Evolutionary conservation across 2,797 vertebrate genomes (phyloP).

Genomic region (Cheirogaleus major): DNA sequence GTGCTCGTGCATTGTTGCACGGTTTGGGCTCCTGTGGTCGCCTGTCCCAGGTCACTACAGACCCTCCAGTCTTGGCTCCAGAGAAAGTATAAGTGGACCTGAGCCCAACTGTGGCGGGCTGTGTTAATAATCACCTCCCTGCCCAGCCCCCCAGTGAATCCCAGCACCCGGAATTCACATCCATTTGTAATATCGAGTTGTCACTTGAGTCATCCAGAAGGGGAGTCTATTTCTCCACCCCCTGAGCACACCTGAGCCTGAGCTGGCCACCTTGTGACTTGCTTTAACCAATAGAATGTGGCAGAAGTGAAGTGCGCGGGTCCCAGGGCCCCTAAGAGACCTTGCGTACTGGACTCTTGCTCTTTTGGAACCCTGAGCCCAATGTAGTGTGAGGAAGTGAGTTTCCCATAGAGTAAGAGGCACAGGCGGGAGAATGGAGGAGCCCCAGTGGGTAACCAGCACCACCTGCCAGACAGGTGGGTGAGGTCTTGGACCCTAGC

Average conservation of each 20-base stretch:
- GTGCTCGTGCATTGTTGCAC: neutral
- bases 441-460: neutral
- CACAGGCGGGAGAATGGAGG: accelerated
- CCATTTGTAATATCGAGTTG: no score
- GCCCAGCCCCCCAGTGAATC: neutral
- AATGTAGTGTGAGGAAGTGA: neutral
- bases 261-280: neutral
- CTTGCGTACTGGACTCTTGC: neutral
- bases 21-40: neutral
- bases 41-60: neutral
- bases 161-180: neutral
- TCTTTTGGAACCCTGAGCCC: neutral
- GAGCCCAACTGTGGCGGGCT: neutral
- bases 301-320: neutral
- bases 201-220: neutral
- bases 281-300: neutral
- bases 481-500: neutral
- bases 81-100: neutral
- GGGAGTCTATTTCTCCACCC: neutral
- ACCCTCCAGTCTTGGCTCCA: neutral
- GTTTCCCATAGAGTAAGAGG: neutral
- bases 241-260: neutral
- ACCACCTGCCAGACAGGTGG: neutral
- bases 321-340: neutral
- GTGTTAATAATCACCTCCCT: neutral